Base-by-base conservation (phyloP, 2,888 invertebrate species). In the Drosophila atripex region DNA sequence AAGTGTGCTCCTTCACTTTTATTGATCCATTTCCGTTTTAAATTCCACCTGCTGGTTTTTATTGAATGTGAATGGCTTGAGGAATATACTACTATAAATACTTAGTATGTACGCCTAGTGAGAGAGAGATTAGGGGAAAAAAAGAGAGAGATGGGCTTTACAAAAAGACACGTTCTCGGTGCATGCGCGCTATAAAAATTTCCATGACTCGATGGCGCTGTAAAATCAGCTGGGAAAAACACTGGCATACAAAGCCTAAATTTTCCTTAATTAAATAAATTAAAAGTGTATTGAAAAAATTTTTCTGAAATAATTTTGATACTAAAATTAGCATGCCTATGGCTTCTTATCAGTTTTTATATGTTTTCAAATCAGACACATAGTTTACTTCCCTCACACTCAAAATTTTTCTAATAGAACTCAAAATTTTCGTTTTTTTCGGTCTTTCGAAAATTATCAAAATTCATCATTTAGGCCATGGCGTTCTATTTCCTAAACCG, bases 201-300 rank as follows among this genome's bases (percentile, higher is more conserved):
- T 43, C 18, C 12, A 50, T 46, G 9, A 12, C 51, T 47, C 39
- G 8, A 38, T 41, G 39, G 39, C 12, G 41, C 21, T 21, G 41
- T 38, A 5, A 16, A 23, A 73, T 69, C 71, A 71, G 73, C 73
- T 71, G 71, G 53, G 38, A 28, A 14, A 5, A 54, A 73, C 73
- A 73, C 68, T 58, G 12, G 8, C 11, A 30, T 28, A 30, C 57
- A 32, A 25, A 28, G n/a, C 35, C 8, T 0, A 28, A 2, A 28
- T 9, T 28, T 28, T 28, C 3, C 28, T 2, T 9, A 8, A 28
- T 9, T 9, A 11, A 51, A 51, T 28, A n/a, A 32, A 16, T 46
- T 16, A n/a, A 5, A 32, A 12, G 11, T 12, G n/a, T n/a, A n/a
- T 32, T 25, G 1, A 7, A 25, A 7, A 35, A n/a, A n/a, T 9